Conservation (phyloP, 1,140 invertebrate genomes). For the Drosophila sulfurigaster region DNA sequence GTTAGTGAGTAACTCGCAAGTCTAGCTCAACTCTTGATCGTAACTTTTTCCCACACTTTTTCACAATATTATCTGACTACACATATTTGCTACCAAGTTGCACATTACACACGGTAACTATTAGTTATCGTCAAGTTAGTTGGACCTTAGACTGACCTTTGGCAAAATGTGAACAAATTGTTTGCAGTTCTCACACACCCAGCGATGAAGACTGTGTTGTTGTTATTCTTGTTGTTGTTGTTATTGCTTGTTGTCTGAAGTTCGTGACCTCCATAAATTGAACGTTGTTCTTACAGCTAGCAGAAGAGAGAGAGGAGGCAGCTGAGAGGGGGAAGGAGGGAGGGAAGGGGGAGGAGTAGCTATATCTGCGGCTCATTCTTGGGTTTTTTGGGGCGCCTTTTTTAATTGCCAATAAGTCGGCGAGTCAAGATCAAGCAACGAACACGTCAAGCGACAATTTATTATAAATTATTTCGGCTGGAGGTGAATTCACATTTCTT, state of each 20-base stretch:
- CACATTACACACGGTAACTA: neutral
- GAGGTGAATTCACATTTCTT: slow-evolving; percentile 52
- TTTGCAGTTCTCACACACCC: slow-evolving; percentile 26
- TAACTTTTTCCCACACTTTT: neutral
- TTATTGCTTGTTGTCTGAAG: slow-evolving; percentile 15
- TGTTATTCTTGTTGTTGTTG: slow-evolving; percentile 23
- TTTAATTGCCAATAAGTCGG: slow-evolving; percentile 73
- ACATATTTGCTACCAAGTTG: slow-evolving; percentile 11
- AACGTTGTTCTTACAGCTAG: slow-evolving; percentile 23
- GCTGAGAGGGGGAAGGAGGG: neutral
- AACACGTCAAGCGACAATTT: slow-evolving; percentile 79
- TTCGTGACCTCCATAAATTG: slow-evolving; percentile 75
- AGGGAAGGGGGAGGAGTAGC: neutral
- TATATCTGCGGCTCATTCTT: neutral
- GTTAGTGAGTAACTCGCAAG: too few relatives aligned
- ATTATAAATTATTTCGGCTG: slow-evolving; percentile 67
- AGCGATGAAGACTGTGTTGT: slow-evolving; percentile 23
- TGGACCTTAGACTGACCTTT: slow-evolving; percentile 9
- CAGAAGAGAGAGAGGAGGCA: neutral
- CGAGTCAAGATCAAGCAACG: slow-evolving; percentile 35
- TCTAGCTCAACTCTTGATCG: too few relatives aligned
- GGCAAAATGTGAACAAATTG: slow-evolving; percentile 30
- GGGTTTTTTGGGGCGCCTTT: slow-evolving; percentile 51
- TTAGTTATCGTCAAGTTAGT: slow-evolving; percentile 3
- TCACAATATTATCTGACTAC: neutral